Conservation (phyloP, 2,113 vertebrate species). For the Cephalopterus ornatus region DNA sequence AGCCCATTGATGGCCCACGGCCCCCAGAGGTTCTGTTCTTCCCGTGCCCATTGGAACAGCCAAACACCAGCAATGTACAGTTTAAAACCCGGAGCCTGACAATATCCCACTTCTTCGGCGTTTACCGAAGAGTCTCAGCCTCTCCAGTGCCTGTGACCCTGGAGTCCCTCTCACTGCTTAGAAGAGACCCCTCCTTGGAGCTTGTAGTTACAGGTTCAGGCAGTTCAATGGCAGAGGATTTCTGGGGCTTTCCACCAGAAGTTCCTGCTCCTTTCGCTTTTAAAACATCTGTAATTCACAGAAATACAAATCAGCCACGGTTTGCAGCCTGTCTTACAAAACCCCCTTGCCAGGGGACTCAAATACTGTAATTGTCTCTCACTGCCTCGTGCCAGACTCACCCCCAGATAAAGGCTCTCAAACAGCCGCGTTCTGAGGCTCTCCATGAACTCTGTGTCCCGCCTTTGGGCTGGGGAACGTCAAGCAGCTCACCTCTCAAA, state of each 20-base stretch:
- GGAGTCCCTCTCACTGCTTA: fast-evolving
- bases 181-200: fast-evolving
- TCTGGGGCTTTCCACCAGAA: not conserved
- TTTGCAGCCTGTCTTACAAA: not conserved
- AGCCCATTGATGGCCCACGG: not conserved
- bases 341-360: not conserved
- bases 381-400: fast-evolving
- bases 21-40: not conserved
- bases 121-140: not conserved
- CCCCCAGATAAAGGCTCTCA: not conserved
- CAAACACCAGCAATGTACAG: not conserved
- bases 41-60: not conserved
- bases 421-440: not conserved
- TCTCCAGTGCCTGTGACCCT: fast-evolving
- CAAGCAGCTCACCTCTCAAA: not conserved
- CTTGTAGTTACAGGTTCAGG: too few relatives aligned
- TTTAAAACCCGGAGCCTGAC: not conserved
- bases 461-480: not conserved
- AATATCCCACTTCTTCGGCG: not conserved
- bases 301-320: not conserved
- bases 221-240: not conserved
- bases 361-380: not conserved
- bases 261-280: not conserved
- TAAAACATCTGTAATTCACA: not conserved
- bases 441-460: not conserved